Evolutionary conservation across 2,888 invertebrate genomes (phyloP).

Genomic region (Chaitophorus viminalis): DNA sequence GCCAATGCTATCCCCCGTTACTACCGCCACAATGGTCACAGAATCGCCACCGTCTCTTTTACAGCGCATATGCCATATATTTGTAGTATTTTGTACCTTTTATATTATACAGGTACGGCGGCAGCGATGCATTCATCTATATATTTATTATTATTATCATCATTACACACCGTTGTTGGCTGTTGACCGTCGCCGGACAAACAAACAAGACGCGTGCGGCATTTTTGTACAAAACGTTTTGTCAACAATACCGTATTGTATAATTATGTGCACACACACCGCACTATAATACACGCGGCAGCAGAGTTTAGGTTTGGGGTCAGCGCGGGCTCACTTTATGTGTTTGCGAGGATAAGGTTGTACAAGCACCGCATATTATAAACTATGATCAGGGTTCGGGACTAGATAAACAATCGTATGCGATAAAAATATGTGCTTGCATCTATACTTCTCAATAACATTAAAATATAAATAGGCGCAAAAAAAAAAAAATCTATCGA

Average conservation of each 20-base stretch:
- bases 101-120: background rate
- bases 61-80: background rate
- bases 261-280: background rate
- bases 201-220: constrained; percentile 21
- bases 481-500: too few relatives aligned
- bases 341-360: background rate
- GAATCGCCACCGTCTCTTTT: background rate
- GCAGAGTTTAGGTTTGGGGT: background rate
- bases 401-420: too few relatives aligned
- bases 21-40: background rate
- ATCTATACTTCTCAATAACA: too few relatives aligned
- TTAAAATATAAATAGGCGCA: too few relatives aligned
- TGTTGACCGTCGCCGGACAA: background rate
- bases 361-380: background rate
- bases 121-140: background rate
- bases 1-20: background rate
- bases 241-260: constrained; percentile 28
- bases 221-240: constrained; percentile 49
- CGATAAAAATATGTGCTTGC: too few relatives aligned
- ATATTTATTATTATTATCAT: too few relatives aligned
- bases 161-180: background rate
- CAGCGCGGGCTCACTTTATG: background rate
- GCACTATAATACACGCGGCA: background rate
- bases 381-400: too few relatives aligned
- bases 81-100: background rate